Base-by-base conservation (phyloP, 2,888 invertebrate species). In the Drosophila ezoana region DNA sequence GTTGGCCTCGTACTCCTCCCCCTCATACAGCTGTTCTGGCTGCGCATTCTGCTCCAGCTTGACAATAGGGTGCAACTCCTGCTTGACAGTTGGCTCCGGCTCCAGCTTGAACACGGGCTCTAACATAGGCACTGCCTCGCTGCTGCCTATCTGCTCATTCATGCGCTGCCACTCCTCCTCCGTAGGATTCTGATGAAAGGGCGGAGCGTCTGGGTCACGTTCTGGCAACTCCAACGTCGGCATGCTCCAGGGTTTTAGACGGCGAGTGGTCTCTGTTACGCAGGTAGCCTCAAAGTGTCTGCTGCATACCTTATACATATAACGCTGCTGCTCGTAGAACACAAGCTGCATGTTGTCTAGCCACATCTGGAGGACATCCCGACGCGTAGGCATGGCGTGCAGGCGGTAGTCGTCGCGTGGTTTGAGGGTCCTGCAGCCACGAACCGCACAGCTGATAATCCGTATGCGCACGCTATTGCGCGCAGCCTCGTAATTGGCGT, bases 211-310 rank as follows among this genome's bases (percentile, higher is more conserved):
- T 1, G 56, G 37, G 0, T 56, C 18, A 1, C 56, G 69, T 10
- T 54, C 57, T 1, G 84, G 86, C 10, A 89, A 28, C 18, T 79
- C 71, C 6, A 91, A 43, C 0, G 90, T 90, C 0, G 90, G 90
- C 58, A 90, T 71, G 11, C 89, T 88, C 91, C 91, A 91, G 0
- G 86, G 68, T 20, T 83, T 76, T 6, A 91, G 41, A 6, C 89
- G 70, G 0, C 68, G 81, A 18, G 79, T 76, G 13, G 67, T 77
- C 18, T 70, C 75, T 16, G 61, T 52, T 8, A 81, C 52, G 14
- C 91, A 91, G 9, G 41, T 59, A 0, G 77, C 8, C 40, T 91
- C 91, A 38, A 90, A 90, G 56, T 90, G 90, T 8, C 67, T 69
- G 35, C 80, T 73, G n/a, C 90, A 90, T n/a, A 91, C 81, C 37